A percentile compares a stretch with the other conserved stretches of the same genome.
phyloP scores from a whole-genome alignment of 1,140 invertebrate genomes.

The Sycophaga agraensis region DNA sequence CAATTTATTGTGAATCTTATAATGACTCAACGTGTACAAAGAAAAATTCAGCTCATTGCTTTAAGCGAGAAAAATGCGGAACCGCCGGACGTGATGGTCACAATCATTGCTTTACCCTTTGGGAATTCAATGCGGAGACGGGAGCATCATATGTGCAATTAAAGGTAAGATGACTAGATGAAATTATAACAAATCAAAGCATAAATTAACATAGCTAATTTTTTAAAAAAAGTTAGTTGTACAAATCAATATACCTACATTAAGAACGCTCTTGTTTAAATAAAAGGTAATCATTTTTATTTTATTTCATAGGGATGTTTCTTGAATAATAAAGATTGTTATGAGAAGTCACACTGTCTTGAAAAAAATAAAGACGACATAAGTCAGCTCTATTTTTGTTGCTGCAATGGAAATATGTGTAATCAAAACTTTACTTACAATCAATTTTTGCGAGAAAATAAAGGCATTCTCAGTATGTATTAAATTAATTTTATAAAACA shows the following conservation, averaged over 20 bases:
- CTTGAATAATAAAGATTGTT: conserved; percentile 74
- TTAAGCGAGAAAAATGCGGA: conserved; percentile 60
- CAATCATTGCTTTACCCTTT: conserved; percentile 70
- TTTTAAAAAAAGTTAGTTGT: background rate
- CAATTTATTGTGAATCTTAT: conserved; percentile 63
- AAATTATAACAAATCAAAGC: background rate
- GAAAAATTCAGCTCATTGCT: conserved; percentile 56
- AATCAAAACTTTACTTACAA: conserved; percentile 79
- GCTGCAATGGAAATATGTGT: conserved; percentile 88
- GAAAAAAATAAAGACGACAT: conserved; percentile 66
- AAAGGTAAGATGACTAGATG: conserved; percentile 56
- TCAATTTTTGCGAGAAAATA: conserved; percentile 55
- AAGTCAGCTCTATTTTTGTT: conserved; percentile 78
- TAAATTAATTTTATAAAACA: background rate
- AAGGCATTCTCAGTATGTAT: background rate
- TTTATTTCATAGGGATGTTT: conserved; percentile 70
- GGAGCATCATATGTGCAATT: conserved; percentile 62
- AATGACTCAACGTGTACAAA: conserved; percentile 61
- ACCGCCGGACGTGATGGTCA: conserved; percentile 59
- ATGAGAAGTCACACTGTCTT: conserved; percentile 70
- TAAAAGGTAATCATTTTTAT: background rate
- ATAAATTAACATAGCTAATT: background rate
- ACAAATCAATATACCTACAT: too few relatives aligned
- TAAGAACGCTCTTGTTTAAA: too few relatives aligned
- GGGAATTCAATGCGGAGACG: conserved; percentile 61